phyloP scores from a whole-genome alignment of 2,888 invertebrate genomes.

The Eurois occulta region DNA sequence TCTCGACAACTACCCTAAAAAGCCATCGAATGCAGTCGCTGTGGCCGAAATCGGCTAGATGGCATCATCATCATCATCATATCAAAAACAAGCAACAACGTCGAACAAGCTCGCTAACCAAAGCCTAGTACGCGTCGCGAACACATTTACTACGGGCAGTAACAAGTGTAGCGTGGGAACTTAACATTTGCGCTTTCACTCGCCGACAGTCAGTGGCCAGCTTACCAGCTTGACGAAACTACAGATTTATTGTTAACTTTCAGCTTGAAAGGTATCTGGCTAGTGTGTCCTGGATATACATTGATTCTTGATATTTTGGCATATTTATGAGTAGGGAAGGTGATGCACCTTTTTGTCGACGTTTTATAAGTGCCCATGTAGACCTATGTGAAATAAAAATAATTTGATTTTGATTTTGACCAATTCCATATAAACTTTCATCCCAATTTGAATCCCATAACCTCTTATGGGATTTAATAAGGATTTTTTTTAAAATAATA shows the following conservation, averaged over 20 bases:
- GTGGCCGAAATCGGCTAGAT: too few species aligned
- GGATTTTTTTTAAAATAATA: too few species aligned
- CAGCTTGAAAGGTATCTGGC: neutral
- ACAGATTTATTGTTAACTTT: slow-evolving; percentile 21
- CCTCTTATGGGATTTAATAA: too few species aligned
- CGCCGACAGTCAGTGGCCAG: slow-evolving; percentile 51
- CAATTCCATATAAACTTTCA: neutral
- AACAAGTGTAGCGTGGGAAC: slow-evolving; percentile 74
- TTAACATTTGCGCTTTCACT: slow-evolving; percentile 77
- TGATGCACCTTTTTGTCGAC: too few species aligned
- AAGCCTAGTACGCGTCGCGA: neutral
- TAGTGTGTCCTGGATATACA: neutral
- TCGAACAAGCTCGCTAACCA: neutral
- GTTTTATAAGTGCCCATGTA: too few species aligned
- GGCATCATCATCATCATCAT: too few species aligned
- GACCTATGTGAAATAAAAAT: too few species aligned
- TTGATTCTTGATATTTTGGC: neutral
- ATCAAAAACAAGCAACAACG: neutral
- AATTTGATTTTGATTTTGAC: too few species aligned
- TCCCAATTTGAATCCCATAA: neutral
- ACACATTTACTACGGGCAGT: slow-evolving; percentile 2
- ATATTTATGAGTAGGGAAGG: too few species aligned
- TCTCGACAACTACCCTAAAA: too few species aligned
- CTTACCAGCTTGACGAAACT: slow-evolving; percentile 42
- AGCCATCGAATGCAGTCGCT: too few species aligned